phyloP scores from a whole-genome alignment of 1,140 invertebrate species.

The Agrilus planipennis region DNA sequence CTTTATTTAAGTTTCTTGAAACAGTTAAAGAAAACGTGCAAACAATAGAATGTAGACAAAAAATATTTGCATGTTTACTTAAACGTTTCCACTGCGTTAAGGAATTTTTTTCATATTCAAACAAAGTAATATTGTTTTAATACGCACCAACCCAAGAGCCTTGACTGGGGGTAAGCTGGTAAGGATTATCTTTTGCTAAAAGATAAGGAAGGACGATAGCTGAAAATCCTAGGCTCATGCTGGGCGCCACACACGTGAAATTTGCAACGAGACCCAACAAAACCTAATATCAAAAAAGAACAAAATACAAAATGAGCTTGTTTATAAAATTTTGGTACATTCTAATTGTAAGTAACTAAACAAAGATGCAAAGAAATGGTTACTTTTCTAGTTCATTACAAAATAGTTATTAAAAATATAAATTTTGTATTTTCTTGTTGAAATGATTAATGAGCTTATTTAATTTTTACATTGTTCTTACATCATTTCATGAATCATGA shows the following conservation, averaged over 20 bases:
- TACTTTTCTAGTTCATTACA: too few species aligned
- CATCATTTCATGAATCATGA: too few species aligned
- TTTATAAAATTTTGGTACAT: too few species aligned
- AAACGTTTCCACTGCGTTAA: background rate
- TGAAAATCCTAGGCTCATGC: slow-evolving; percentile 40
- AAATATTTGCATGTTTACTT: too few species aligned
- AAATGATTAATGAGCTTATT: too few species aligned
- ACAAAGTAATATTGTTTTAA: background rate
- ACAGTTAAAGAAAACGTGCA: background rate
- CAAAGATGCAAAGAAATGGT: too few species aligned
- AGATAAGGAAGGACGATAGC: slow-evolving; percentile 38
- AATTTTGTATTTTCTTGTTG: too few species aligned
- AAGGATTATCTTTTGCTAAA: slow-evolving; percentile 17
- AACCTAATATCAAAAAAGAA: slow-evolving; percentile 19
- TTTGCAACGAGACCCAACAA: slow-evolving; percentile 31
- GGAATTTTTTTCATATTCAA: background rate
- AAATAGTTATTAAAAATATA: too few species aligned
- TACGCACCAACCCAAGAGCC: slow-evolving; percentile 43
- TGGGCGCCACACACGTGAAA: slow-evolving; percentile 35
- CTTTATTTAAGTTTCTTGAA: background rate
- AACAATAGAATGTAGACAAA: too few species aligned
- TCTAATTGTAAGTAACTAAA: too few species aligned
- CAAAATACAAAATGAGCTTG: too few species aligned
- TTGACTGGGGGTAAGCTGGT: slow-evolving; percentile 27
- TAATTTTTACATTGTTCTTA: too few species aligned